Evolutionary conservation across 2,888 invertebrate genomes (phyloP), one percentile per base, ranked within the genome.

Genomic region (Tetheella fluctuosa): DNA sequence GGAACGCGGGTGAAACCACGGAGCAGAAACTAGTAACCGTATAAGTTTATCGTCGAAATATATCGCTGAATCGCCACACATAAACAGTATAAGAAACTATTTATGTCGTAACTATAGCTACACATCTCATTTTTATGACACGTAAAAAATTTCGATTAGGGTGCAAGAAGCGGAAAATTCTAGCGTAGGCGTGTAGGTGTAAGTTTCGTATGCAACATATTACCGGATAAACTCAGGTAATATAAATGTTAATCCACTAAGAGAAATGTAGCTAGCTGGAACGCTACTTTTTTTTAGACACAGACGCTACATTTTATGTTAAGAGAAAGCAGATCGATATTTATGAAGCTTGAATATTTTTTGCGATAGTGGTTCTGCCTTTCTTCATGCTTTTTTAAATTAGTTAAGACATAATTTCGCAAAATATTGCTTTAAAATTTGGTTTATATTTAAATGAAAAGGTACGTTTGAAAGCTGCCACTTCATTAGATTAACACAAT

Each of bases 231-330:
- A 81, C 76, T 80, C 76, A 68, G 77, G 80, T 86, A 84, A 85
- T 86, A 86, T 86, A 86, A 84, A 86, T 86, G 86, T 85, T 83
- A 86, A 86, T 87, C 76, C 66, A 69, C 67, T 71, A 77, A 77
- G 83, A 81, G 82, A 84, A 81, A 78, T 73, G 75, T 73, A 76
- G 62, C 60, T 58, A 62, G 64, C 64, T 56, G 64, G 69, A 64
- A 61, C 64, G 64, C 66, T 58, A 62, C 63, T 65, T 64, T 64
- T 64, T 64, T 60, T 39, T n/a, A n/a, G 39, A n/a, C 4, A n/a
- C 63, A 64, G 58, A 48, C 30, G 64, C 60, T 65, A 64, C 64
- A 57, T 42, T 37, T 37, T 37, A 3, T 30, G 10, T 30, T 30
- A 2, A 10, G 37, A 15, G 37, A 39, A 39, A 39, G 52, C 60